Percentiles rank a stretch among this genome's conserved stretches.
phyloP scores from a whole-genome alignment of 2,888 invertebrate species.

The Hedychridium roseum region DNA sequence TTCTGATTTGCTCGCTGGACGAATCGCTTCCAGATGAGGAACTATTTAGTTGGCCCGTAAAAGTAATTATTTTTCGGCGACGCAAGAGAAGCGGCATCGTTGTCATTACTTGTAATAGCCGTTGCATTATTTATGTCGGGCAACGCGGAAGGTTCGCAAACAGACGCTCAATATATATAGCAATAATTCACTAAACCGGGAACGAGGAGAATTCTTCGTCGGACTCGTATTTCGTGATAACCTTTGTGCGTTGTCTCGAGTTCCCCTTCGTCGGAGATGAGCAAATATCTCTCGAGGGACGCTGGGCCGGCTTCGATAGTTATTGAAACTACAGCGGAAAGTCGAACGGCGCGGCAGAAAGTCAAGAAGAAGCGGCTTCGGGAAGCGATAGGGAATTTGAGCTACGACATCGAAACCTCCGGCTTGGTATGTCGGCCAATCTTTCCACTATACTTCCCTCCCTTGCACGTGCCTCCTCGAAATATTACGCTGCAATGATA shows the following conservation, averaged over 20 bases:
- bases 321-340: slow-evolving; percentile 29
- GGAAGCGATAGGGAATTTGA: slow-evolving; percentile 49
- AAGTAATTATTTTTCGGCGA: too few species aligned
- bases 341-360: slow-evolving; percentile 38
- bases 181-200: not conserved
- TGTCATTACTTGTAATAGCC: too few species aligned
- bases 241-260: not conserved
- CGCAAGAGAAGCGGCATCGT: too few species aligned
- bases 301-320: slow-evolving; percentile 19
- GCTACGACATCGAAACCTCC: slow-evolving; percentile 49
- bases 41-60: too few species aligned
- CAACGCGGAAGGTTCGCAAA: too few species aligned
- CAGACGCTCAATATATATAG: too few species aligned
- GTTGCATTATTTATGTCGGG: too few species aligned
- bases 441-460: slow-evolving; percentile 35
- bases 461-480: too few species aligned
- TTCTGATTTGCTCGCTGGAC: too few species aligned
- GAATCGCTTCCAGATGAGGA: too few species aligned
- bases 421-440: slow-evolving; percentile 55
- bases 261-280: slow-evolving; percentile 3
- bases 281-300: slow-evolving; percentile 6
- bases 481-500: too few species aligned
- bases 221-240: not conserved
- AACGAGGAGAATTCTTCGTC: not conserved
- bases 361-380: slow-evolving; percentile 38